These are phyloP conservation scores for Mustela lutreola DNA, from an alignment of 2,113 vertebrate genomes.

Conservation along the genomic window DNA sequence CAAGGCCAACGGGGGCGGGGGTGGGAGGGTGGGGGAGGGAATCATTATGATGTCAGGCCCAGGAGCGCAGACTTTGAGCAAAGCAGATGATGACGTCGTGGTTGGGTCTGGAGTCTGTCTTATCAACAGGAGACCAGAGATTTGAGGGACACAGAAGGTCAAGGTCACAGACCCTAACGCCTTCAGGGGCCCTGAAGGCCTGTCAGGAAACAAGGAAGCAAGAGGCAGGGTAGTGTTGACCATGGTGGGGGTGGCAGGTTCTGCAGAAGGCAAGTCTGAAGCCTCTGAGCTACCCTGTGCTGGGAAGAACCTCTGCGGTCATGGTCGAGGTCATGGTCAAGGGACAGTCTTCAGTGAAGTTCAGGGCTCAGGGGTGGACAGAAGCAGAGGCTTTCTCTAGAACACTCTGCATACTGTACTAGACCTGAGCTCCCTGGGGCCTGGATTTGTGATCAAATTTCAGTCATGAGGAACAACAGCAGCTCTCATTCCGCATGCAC, in stretches of 20 bases:
- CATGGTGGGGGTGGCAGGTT: not conserved
- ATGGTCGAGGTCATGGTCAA: not conserved
- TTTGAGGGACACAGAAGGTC: not conserved
- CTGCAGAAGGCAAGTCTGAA: not conserved
- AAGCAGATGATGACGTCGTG: not conserved
- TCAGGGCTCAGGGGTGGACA: not conserved
- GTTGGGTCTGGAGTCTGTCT: not conserved
- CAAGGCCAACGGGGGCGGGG: not conserved
- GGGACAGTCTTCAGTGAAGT: not conserved
- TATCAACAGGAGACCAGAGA: not conserved
- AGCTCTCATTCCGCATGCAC: not conserved
- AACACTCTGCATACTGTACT: not conserved
- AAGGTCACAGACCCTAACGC: not conserved
- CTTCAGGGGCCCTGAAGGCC: not conserved
- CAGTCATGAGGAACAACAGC: not conserved
- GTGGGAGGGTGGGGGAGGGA: no score
- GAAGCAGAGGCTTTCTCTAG: not conserved
- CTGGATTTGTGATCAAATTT: not conserved
- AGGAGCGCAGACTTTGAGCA: not conserved
- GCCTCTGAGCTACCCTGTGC: not conserved
- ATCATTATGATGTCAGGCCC: not conserved
- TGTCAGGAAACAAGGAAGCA: not conserved
- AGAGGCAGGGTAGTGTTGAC: not conserved
- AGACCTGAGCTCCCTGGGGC: not conserved
- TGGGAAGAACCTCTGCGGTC: not conserved